Evolutionary conservation across 2,888 invertebrate genomes (phyloP).

Genomic region (Ctenicera cuprea): DNA sequence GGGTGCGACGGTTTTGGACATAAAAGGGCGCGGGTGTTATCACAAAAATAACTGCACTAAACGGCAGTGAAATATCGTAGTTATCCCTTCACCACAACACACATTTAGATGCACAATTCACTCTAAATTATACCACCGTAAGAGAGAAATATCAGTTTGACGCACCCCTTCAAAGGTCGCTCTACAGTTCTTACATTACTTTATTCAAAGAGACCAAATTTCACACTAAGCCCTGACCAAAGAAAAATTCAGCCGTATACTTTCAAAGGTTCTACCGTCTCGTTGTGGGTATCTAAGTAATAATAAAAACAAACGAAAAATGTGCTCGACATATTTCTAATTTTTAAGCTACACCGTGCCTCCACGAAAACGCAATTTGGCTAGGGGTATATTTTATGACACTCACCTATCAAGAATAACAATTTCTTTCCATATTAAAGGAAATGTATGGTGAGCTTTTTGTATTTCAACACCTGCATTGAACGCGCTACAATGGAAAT

Average conservation of each 20-base stretch:
- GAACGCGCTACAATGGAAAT: conserved; percentile 22
- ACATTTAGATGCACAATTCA: conserved; percentile 45
- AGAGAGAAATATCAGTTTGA: conserved; percentile 32
- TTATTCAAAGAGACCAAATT: conserved; percentile 3
- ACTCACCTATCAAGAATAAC: background rate
- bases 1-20: conserved; percentile 39
- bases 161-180: conserved; percentile 26
- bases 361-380: conserved; percentile 12
- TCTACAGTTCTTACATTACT: conserved; percentile 22
- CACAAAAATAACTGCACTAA: conserved; percentile 43
- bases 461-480: conserved; percentile 14
- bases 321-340: background rate
- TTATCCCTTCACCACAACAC: conserved; percentile 43
- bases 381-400: background rate
- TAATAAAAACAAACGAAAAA: conserved; percentile 2
- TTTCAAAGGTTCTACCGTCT: background rate
- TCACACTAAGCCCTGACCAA: background rate
- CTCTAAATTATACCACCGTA: conserved; percentile 45
- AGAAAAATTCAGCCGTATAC: background rate
- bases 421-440: conserved; percentile 16
- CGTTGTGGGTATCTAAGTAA: background rate
- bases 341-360: conserved; percentile 13
- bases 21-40: conserved; percentile 28
- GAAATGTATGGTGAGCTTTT: conserved; percentile 9
- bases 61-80: conserved; percentile 48